These are phyloP conservation scores for Leucoma salicis DNA, from an alignment of 2,888 invertebrate genomes.

Conservation along the genomic window DNA sequence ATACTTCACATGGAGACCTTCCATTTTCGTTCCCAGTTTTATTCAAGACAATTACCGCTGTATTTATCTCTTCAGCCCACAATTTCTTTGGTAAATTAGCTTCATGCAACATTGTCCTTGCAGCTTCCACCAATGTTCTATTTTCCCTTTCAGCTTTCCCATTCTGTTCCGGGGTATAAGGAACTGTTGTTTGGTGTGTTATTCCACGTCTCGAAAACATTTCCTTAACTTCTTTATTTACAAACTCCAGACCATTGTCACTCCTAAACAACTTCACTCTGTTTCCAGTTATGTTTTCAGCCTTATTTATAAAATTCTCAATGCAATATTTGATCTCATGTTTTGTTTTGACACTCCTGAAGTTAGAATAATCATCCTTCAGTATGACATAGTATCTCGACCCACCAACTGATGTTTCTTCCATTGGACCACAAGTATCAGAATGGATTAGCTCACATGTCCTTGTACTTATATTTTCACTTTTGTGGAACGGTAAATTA, in stretches of 20 bases:
- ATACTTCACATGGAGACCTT: background rate
- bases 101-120: constrained; percentile 5
- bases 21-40: background rate
- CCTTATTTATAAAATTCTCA: background rate
- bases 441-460: constrained; percentile 5
- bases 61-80: background rate
- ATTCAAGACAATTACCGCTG: background rate
- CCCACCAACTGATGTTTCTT: constrained; percentile 9
- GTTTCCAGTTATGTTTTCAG: background rate
- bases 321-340: background rate
- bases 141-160: constrained; percentile 7
- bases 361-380: constrained; percentile 13
- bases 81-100: background rate
- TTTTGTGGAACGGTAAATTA: background rate
- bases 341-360: background rate
- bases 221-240: constrained; percentile 3
- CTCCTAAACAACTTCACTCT: background rate
- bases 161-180: constrained; percentile 6
- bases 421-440: constrained; percentile 10
- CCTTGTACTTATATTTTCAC: constrained; percentile 1
- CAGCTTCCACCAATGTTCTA: constrained; percentile 10
- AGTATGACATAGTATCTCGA: constrained; percentile 11
- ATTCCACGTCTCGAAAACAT: constrained; percentile 5
- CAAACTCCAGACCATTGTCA: constrained; percentile 9
- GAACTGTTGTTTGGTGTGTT: constrained; percentile 6